phyloP scores from a whole-genome alignment of 2,888 invertebrate species.

The Ceratothoa steindachneri region DNA sequence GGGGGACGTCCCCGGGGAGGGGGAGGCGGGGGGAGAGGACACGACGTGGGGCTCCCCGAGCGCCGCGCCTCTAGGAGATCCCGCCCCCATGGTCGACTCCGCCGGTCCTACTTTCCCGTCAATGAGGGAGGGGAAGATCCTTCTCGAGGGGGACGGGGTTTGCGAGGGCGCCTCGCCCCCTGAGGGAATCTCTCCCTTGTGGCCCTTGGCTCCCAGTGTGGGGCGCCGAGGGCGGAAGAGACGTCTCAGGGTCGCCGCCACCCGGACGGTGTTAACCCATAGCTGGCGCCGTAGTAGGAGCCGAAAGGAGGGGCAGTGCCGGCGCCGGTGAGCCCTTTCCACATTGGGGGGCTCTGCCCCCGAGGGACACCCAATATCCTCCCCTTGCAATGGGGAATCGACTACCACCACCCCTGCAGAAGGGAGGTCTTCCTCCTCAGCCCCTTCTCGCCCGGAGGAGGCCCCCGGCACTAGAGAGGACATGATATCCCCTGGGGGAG shows the following conservation, averaged over 20 bases:
- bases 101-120: conserved; percentile 6
- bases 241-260: neutral
- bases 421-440: no score
- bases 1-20: neutral
- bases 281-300: neutral
- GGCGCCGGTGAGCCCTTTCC: neutral
- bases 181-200: neutral
- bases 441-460: no score
- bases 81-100: neutral
- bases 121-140: neutral
- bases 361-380: neutral
- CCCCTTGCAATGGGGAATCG: neutral
- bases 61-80: neutral
- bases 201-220: neutral
- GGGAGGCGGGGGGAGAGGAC: no score
- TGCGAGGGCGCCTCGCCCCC: neutral
- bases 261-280: neutral
- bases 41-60: neutral
- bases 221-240: neutral
- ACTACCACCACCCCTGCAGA: no score
- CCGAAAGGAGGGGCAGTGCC: conserved; percentile 2
- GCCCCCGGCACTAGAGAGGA: no score
- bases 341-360: neutral
- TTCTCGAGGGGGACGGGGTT: neutral
- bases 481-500: no score